Conservation (phyloP, 2,113 vertebrate species). For the Grallaria varia region DNA sequence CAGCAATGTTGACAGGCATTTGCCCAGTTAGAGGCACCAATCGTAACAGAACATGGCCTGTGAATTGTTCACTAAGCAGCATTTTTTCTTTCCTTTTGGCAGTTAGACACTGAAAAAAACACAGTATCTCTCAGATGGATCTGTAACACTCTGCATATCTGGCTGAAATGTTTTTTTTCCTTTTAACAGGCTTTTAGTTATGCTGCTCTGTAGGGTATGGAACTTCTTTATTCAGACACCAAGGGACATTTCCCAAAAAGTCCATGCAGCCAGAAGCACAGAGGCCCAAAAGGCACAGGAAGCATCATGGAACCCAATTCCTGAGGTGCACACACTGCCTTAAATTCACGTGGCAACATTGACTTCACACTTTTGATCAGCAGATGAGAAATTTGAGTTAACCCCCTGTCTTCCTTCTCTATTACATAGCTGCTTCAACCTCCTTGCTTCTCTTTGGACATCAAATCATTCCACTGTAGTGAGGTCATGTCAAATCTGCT, state of each 20-base stretch:
- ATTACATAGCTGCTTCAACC: background rate
- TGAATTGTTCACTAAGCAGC: constrained; percentile 35
- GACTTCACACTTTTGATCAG: background rate
- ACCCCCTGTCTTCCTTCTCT: background rate
- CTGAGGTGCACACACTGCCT: background rate
- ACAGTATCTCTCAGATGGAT: background rate
- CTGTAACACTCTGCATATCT: background rate
- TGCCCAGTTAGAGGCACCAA: background rate
- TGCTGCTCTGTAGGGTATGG: background rate
- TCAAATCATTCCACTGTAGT: background rate
- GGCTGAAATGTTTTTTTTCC: background rate
- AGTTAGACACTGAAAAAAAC: background rate
- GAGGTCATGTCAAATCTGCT: background rate
- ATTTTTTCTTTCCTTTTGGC: background rate
- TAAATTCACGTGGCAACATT: background rate
- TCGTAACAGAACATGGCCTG: background rate
- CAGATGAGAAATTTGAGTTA: rapidly evolving
- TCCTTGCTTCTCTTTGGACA: background rate
- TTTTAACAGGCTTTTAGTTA: background rate
- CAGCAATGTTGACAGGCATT: background rate
- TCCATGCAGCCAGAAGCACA: background rate
- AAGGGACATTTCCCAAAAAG: background rate
- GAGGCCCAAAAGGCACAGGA: background rate
- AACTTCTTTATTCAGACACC: background rate
- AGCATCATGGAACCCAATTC: rapidly evolving